Conservation (phyloP, 2,797 vertebrate genomes). For the Valencia hispanica region DNA sequence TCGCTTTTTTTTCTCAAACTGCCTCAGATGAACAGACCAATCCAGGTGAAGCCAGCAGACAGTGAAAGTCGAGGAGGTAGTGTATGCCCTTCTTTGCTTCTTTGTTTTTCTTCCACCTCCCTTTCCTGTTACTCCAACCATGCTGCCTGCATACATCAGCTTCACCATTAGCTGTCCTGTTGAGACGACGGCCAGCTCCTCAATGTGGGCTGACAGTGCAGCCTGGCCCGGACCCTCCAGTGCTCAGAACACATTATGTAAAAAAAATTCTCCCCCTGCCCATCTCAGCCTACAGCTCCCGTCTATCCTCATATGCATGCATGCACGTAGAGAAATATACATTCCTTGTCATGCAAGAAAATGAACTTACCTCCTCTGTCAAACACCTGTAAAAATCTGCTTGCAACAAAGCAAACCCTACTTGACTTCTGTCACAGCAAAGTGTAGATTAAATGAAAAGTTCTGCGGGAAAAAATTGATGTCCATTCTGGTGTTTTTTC, state of each 20-base stretch:
- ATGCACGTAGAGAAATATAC: constrained; percentile 17
- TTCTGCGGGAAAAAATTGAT: constrained; percentile 10
- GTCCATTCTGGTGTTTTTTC: constrained; percentile 23
- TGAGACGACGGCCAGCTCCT: constrained; percentile 53
- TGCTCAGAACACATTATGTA: constrained; percentile 70
- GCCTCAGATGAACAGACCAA: constrained; percentile 97
- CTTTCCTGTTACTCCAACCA: constrained; percentile 52
- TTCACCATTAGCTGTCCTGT: constrained; percentile 72
- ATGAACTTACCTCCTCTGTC: constrained; percentile 37
- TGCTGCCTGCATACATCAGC: constrained; percentile 71
- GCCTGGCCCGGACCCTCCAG: constrained; percentile 55
- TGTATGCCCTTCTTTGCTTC: constrained; percentile 45
- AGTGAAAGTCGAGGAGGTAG: constrained; percentile 99
- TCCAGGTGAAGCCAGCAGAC: constrained; percentile 99
- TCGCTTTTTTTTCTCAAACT: constrained; percentile 27
- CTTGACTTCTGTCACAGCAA: constrained; percentile 40
- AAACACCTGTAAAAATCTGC: constrained; percentile 37
- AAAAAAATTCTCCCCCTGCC: constrained; percentile 45
- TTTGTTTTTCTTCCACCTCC: constrained; percentile 26
- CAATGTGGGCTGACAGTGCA: constrained; percentile 61
- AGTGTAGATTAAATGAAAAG: constrained; percentile 19
- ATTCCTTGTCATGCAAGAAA: constrained; percentile 16
- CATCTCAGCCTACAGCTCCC: constrained; percentile 36
- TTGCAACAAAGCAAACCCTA: constrained; percentile 16
- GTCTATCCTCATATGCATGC: constrained; percentile 58